Evolutionary conservation across 37 sponge, comb jelly and placozoan species (phyloP), one percentile per base, ranked within the genome.

Genomic region (Mnemiopsis leidyi): DNA sequence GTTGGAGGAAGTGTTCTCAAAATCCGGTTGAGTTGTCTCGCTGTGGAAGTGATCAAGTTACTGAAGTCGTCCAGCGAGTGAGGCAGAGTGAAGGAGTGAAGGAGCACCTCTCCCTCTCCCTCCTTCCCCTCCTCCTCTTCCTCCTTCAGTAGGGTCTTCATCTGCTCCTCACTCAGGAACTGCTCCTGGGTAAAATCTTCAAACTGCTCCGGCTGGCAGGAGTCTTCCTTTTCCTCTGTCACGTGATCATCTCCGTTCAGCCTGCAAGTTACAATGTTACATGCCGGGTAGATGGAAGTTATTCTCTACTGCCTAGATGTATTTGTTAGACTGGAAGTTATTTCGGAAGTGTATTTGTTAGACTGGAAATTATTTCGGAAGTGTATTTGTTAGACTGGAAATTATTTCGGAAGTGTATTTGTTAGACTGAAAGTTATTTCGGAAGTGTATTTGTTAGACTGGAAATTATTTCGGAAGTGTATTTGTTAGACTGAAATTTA

Each of bases 31-130:
- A 79, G 82, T 23, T 79, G 82, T 29, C 21, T 32, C 7, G 82
- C 82, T 36, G 29, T 79, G 32, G 82, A 79, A 1, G 82, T 36
- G 29, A 79, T 29, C 16, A 79, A 36, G 82, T 79, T 79, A 23
- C 36, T 79, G 37, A 79, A 79, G 36, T 79, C 82, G 21, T 79
- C 82, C 82, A 35, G 82, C 82, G 36, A 28, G n/a, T 69, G 73
- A 25, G 73, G 73, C 2, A 3, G 3, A 25, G 29, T 69, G 73
- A 69, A 69, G 73, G 73, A 69, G 28, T 69, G 2, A 25, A 69
- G 73, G n/a, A 69, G 28, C 28, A 25, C 36, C 36, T 33, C 82
- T 36, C 82, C 82, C 1, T 79, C 82, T 33, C 37, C 82, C 36
- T 31, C 82, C 61, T 48, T 13, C 61, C 61, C 61, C 36, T 31